A percentile compares a stretch with the other conserved stretches of the same genome.
Evolutionary conservation across 2,797 vertebrate genomes (phyloP).

Genomic region (Danio aesculapii): DNA sequence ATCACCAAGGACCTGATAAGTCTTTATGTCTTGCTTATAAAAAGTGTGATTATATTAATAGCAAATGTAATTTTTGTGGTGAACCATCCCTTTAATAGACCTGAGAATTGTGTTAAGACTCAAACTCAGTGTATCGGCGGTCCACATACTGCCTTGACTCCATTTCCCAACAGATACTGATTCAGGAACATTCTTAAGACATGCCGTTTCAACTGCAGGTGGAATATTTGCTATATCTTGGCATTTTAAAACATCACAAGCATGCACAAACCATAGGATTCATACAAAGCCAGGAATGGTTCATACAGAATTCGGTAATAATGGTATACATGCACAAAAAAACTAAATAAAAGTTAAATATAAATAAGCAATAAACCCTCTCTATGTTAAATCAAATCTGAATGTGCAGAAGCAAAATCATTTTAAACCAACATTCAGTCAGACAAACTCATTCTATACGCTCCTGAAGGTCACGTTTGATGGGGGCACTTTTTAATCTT

Average conservation of each 20-base stretch:
- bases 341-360: not conserved
- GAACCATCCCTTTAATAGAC: slow-evolving; percentile 20
- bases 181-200: slow-evolving; percentile 5
- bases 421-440: slow-evolving; percentile 2
- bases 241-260: slow-evolving; percentile 37
- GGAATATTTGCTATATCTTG: slow-evolving; percentile 12
- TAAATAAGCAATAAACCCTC: not conserved
- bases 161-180: not conserved
- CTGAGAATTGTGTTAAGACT: slow-evolving; percentile 50
- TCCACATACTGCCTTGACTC: not conserved
- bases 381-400: not conserved
- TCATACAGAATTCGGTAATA: slow-evolving; percentile 14
- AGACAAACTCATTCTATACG: not conserved
- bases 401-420: not conserved
- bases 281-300: slow-evolving; percentile 34
- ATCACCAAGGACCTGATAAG: no score
- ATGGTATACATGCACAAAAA: slow-evolving; percentile 30
- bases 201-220: not conserved
- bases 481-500: not conserved
- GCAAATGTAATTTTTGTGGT: no score
- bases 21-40: no score
- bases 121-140: not conserved
- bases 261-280: slow-evolving; percentile 45
- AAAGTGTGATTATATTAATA: no score
- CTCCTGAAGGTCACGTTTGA: not conserved